Base-by-base conservation (phyloP, 2,888 invertebrate species). In the Tachystola acroxantha region DNA sequence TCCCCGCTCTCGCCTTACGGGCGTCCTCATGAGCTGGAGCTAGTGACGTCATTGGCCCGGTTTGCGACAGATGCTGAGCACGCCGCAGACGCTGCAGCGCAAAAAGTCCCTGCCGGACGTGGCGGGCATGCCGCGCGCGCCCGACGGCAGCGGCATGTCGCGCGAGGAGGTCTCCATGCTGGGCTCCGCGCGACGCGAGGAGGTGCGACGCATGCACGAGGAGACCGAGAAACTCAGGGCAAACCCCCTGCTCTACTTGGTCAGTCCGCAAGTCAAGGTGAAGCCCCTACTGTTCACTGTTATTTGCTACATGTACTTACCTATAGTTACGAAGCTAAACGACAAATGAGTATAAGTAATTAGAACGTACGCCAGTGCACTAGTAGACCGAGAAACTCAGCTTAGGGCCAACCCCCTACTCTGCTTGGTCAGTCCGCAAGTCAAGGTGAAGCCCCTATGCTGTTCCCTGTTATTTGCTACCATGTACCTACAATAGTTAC, bases 21-120 rank as follows among this genome's bases (percentile, higher is more conserved):
- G n/a, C n/a, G n/a, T n/a, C n/a, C n/a, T n/a, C n/a, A n/a, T n/a
- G n/a, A n/a, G n/a, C n/a, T n/a, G n/a, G n/a, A n/a, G n/a, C n/a
- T n/a, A n/a, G n/a, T n/a, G n/a, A n/a, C n/a, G n/a, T n/a, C n/a
- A n/a, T n/a, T n/a, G n/a, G 16, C 3, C 16, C 16, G 24, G n/a
- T n/a, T 24, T 20, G 11, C 75, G 82, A 43, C 88, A 95, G 94
- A 93, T 92, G 87, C 81, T 94, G 75, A 93, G 93, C 69, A 91
- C 91, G 52, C 91, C 92, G 68, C 91, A 92, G 71, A 90, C 94
- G 58, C 89, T 96, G 59, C 96, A 95, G 84, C 91, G 96, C 58
- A 97, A 98, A 88, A 99, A 99, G 85, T 98, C 98, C 54, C 91
- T 99, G 84, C 99, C 99, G 36, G 98, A 99, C 86, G 93, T 96